phyloP scores from a whole-genome alignment of 2,797 vertebrate genomes.

The Takifugu ocellatus region DNA sequence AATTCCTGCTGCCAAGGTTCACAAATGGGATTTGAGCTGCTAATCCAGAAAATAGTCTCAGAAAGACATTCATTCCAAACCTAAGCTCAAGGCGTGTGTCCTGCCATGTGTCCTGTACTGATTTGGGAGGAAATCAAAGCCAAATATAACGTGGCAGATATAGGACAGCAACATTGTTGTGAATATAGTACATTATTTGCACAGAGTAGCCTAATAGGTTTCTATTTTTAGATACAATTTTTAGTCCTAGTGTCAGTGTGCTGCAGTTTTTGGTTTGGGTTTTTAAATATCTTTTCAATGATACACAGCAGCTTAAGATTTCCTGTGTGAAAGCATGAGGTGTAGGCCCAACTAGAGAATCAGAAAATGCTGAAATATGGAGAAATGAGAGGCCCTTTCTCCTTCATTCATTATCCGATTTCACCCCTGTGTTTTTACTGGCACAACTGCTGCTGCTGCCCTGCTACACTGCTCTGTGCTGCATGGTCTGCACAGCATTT shows the following conservation, averaged over 20 bases:
- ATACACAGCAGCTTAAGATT: conserved; percentile 26
- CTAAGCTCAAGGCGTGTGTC: conserved; percentile 21
- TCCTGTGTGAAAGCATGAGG: conserved; percentile 21
- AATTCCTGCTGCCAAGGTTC: conserved; percentile 66
- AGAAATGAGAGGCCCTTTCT: conserved; percentile 61
- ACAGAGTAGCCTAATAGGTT: neutral
- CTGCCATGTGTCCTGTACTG: neutral
- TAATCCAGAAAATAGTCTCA: conserved; percentile 65
- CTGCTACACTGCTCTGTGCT: conserved; percentile 38
- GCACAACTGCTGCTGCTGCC: conserved; percentile 35
- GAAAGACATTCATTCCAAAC: conserved; percentile 44
- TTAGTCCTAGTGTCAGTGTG: neutral
- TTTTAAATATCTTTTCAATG: conserved; percentile 15
- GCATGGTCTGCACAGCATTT: conserved; percentile 40
- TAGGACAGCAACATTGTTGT: conserved; percentile 17
- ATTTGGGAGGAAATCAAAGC: conserved; percentile 30
- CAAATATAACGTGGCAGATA: neutral
- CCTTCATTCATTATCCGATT: conserved; percentile 70
- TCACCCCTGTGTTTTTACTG: conserved; percentile 72
- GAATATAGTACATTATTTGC: conserved; percentile 18
- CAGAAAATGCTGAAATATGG: conserved; percentile 52
- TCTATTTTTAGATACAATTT: neutral
- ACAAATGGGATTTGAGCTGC: conserved; percentile 62
- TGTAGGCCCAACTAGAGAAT: conserved; percentile 33
- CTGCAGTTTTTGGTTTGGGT: neutral